Evolutionary conservation across 2,888 invertebrate genomes (phyloP), one percentile per base, ranked within the genome.

Genomic region (Isotomurus palustris): DNA sequence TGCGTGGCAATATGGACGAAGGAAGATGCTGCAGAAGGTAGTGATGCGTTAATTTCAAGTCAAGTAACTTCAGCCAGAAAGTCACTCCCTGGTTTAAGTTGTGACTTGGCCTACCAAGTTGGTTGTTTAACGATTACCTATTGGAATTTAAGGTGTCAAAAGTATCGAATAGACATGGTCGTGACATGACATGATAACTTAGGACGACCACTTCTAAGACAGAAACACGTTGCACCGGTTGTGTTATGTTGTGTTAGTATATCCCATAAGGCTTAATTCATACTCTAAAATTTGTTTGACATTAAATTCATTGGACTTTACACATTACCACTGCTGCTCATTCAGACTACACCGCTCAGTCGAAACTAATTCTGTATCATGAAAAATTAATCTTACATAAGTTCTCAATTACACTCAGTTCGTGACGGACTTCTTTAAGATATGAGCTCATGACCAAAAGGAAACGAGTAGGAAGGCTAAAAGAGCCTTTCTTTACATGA

Each of bases 191-290:
- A 60, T 51, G 64, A 55, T 53, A 56, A 52, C 36, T 40, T 43
- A 56, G 53, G 48, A 53, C 60, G 54, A 58, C 58, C 51, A 58
- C 53, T 54, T 57, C 36, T 41, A n/a, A 45, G 24, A 32, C 29
- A 60, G 47, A 60, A 63, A 63, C 63, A 38, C 60, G 63, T 63
- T 56, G 57, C 53, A 56, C 63, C 63, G 63, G 63, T 63, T 63
- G 47, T 36, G 17, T 49, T 41, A 41, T 41, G 49, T 29, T 10
- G 10, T 14, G 14, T 32, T 14, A 32, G 32, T 32, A 32, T 8
- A 44, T 38, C 28, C 24, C 28, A 49, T 50, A 50, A 56, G 44
- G 32, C 41, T 40, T 59, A 54, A 56, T 48, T 54, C 57, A 38
- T 51, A 40, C 50, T n/a, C n/a, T n/a, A 56, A 63, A 63, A 63